Conservation (phyloP, 2,113 vertebrate species). For the Bubo bubo region DNA sequence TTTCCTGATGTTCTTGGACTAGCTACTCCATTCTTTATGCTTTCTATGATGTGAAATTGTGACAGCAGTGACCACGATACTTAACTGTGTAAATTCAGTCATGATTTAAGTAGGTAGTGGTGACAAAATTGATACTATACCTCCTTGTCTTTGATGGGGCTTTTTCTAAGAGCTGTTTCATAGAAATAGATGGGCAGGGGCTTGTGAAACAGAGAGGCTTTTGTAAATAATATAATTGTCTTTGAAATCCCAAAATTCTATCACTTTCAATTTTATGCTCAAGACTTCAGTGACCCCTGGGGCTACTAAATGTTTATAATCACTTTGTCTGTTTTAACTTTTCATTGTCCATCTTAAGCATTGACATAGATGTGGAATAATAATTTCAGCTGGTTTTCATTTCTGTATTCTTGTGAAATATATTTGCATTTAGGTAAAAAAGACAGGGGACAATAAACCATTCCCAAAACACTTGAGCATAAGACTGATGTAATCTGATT, state of each 20-base stretch:
- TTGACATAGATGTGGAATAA: neutral
- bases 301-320: neutral
- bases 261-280: neutral
- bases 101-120: neutral
- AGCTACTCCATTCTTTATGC: fast-evolving
- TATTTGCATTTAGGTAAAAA: neutral
- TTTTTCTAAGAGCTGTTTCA: neutral
- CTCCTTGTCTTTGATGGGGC: fast-evolving
- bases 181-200: fast-evolving
- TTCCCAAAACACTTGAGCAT: neutral
- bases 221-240: neutral
- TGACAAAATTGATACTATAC: neutral
- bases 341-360: neutral
- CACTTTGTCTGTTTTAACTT: neutral
- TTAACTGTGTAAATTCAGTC: neutral
- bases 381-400: neutral
- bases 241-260: neutral
- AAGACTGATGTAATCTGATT: neutral
- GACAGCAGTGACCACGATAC: neutral
- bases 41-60: neutral
- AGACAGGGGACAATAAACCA: neutral
- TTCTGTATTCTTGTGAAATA: neutral
- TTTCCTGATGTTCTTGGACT: neutral
- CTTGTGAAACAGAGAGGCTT: fast-evolving
- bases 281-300: fast-evolving